Evolutionary conservation across 2,797 vertebrate species (phyloP).

Genomic region (Xenopus petersii): DNA sequence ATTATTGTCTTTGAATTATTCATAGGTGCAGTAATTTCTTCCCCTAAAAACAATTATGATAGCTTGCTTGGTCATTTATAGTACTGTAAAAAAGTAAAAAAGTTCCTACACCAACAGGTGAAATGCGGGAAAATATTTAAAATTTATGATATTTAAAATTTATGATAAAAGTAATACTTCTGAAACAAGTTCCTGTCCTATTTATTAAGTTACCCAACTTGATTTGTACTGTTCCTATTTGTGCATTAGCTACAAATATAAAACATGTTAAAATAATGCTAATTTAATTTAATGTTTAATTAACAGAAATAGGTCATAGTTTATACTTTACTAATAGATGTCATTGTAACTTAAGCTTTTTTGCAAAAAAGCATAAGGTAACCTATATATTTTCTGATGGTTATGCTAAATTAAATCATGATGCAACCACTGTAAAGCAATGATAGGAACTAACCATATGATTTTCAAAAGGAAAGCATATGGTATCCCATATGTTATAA

Average conservation of each 20-base stretch:
- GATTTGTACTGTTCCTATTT: too few species aligned
- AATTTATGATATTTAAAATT: too few species aligned
- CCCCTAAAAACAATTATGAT: too few species aligned
- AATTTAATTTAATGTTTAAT: conserved; percentile 16
- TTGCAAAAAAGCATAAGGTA: conserved; percentile 41
- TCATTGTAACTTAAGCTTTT: conserved; percentile 24
- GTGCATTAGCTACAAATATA: too few species aligned
- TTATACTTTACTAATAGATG: conserved; percentile 19
- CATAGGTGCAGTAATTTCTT: background rate
- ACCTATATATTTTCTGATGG: conserved; percentile 42
- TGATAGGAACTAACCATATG: conserved; percentile 56
- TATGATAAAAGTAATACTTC: too few species aligned
- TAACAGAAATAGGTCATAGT: conserved; percentile 22
- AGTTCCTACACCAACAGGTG: too few species aligned
- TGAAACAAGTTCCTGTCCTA: too few species aligned
- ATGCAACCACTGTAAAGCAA: conserved; percentile 48
- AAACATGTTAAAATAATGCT: background rate
- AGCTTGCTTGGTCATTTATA: too few species aligned
- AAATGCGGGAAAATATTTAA: too few species aligned
- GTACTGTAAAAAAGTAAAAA: too few species aligned
- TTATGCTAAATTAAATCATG: conserved; percentile 57
- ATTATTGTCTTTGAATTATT: conserved; percentile 9
- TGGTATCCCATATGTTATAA: conserved; percentile 58
- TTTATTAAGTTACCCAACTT: too few species aligned
- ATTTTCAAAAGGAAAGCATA: conserved; percentile 58